These are phyloP conservation scores for Drosophila hydei DNA, from an alignment of 1,140 invertebrate species.

Conservation along the genomic window DNA sequence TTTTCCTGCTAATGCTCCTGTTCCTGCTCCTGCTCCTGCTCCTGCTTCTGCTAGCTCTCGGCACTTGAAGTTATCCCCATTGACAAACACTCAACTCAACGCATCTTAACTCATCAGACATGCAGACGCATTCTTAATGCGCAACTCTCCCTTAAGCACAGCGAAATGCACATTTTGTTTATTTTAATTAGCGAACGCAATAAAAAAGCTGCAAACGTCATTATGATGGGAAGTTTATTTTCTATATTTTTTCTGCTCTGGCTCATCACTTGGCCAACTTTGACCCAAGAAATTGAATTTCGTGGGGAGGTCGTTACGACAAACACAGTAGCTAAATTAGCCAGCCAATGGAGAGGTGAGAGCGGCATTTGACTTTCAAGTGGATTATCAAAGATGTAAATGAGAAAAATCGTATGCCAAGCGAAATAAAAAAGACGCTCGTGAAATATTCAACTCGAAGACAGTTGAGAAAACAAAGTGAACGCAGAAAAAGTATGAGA, in stretches of 20 bases:
- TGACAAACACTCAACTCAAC: conserved; percentile 54
- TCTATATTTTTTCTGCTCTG: conserved; percentile 16
- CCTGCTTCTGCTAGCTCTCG: neutral
- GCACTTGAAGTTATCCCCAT: conserved; percentile 44
- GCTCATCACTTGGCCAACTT: conserved; percentile 25
- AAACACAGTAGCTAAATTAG: conserved; percentile 29
- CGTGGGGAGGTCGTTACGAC: conserved; percentile 12
- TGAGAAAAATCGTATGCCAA: conserved; percentile 31
- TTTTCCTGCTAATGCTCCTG: conserved; percentile 45
- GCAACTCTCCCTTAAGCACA: conserved; percentile 8
- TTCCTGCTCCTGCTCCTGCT: neutral
- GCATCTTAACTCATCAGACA: conserved; percentile 76
- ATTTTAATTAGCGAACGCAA: conserved; percentile 72
- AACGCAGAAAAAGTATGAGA: neutral
- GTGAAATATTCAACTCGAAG: conserved; percentile 18
- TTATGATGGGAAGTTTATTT: conserved; percentile 27
- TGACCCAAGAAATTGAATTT: conserved; percentile 50
- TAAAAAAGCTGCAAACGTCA: conserved; percentile 29
- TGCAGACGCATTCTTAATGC: conserved; percentile 64
- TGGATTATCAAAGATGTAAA: conserved; percentile 53
- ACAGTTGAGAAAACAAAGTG: neutral
- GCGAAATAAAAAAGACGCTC: conserved; percentile 6
- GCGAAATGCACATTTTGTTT: conserved; percentile 73
- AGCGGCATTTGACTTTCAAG: conserved; percentile 2
- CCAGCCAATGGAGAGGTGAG: conserved; percentile 1